Conservation (phyloP, 2,797 vertebrate species). For the Lagodon rhomboides region DNA sequence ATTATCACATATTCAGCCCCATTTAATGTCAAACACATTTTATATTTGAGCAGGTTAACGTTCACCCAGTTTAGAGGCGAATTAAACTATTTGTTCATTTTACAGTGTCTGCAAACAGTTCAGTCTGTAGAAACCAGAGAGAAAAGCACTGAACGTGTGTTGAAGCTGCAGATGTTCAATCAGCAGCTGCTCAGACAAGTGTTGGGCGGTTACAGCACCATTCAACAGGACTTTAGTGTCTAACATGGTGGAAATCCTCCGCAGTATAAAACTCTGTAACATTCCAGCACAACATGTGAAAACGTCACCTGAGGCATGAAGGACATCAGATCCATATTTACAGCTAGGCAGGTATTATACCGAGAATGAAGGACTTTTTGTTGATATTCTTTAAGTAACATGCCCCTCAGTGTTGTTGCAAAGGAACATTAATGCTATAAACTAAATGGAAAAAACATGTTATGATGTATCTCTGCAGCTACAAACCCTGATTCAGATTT, state of each 20-base stretch:
- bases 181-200: conserved; percentile 14
- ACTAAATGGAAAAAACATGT: not conserved
- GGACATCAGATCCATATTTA: not conserved
- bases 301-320: not conserved
- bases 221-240: not conserved
- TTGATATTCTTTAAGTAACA: not conserved
- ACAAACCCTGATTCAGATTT: not conserved
- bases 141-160: not conserved
- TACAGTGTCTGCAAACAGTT: not conserved
- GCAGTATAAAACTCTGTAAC: not conserved
- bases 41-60: not conserved
- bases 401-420: not conserved
- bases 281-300: not conserved
- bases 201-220: not conserved
- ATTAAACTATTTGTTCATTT: conserved; percentile 1
- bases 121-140: not conserved
- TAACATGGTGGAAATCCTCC: not conserved
- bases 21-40: not conserved
- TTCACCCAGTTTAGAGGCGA: not conserved
- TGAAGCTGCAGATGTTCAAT: not conserved
- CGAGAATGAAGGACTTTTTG: not conserved
- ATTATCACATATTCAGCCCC: not conserved
- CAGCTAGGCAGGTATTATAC: not conserved
- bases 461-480: not conserved
- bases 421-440: conserved; percentile 6